Evolutionary conservation across 2,113 vertebrate genomes (phyloP).

Genomic region (Chaetura pelagica): DNA sequence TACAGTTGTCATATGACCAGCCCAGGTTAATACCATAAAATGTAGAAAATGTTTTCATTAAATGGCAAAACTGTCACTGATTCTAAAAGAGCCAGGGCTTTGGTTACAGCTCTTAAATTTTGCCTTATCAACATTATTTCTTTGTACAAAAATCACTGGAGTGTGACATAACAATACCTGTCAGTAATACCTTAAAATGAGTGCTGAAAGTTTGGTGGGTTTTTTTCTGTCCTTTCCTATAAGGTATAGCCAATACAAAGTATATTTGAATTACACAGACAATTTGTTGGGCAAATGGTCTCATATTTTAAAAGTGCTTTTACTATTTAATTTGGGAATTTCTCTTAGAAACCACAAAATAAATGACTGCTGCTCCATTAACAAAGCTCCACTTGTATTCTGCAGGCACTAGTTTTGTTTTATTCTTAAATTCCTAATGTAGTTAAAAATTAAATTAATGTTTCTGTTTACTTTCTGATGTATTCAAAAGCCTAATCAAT

Average conservation of each 20-base stretch:
- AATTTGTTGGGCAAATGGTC: not conserved
- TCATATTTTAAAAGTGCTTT: not conserved
- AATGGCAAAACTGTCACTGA: not conserved
- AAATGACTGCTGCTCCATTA: not conserved
- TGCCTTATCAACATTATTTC: not conserved
- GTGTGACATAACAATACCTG: not conserved
- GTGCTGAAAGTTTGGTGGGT: not conserved
- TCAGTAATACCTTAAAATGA: not conserved
- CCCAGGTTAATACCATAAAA: not conserved
- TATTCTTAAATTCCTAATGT: conserved; percentile 33
- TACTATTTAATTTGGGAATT: not conserved
- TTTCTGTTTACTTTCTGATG: conserved; percentile 40
- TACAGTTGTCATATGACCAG: not conserved
- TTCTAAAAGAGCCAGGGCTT: not conserved
- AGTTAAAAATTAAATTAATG: conserved; percentile 54
- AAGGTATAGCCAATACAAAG: not conserved
- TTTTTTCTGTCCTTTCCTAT: not conserved
- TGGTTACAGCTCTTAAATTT: not conserved
- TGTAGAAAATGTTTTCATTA: not conserved
- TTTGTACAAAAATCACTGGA: not conserved
- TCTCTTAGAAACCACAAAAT: not conserved
- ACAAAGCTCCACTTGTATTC: not conserved
- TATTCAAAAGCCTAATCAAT: conserved; percentile 25
- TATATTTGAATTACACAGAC: not conserved
- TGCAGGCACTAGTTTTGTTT: not conserved